Percentiles rank a stretch among this genome's conserved stretches.
These are phyloP conservation scores for Poecilia latipinna DNA, from an alignment of 2,113 vertebrate genomes.

Conservation along the genomic window DNA sequence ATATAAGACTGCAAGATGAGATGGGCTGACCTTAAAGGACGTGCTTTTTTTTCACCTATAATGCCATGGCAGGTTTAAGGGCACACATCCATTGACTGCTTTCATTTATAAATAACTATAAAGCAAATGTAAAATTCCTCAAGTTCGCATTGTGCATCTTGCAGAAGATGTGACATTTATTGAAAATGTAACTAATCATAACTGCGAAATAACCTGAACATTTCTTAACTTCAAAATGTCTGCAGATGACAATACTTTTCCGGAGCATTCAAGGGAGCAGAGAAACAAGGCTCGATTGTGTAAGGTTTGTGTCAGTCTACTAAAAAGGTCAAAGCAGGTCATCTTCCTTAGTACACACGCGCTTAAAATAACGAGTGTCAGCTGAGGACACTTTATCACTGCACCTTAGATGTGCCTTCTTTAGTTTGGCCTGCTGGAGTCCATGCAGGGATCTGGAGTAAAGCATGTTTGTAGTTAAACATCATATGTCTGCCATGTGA, in stretches of 20 bases:
- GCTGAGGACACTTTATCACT: constrained; percentile 44
- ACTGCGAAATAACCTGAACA: too few relatives aligned
- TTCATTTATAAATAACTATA: neutral
- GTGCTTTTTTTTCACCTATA: constrained; percentile 38
- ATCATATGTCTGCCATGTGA: constrained; percentile 35
- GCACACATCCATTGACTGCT: neutral
- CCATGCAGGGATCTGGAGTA: constrained; percentile 12
- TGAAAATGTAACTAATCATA: neutral
- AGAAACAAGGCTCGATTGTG: constrained; percentile 33
- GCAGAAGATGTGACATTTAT: neutral
- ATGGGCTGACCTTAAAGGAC: constrained; percentile 55
- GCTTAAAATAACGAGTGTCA: constrained; percentile 55
- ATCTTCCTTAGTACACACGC: constrained; percentile 20
- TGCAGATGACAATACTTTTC: constrained; percentile 5
- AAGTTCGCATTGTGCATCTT: neutral
- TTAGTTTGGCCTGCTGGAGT: constrained; percentile 14
- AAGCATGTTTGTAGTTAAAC: constrained; percentile 32
- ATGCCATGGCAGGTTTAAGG: constrained; percentile 56
- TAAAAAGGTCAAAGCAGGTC: constrained; percentile 56
- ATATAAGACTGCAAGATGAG: constrained; percentile 42
- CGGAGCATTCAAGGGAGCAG: constrained; percentile 22
- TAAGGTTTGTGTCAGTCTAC: constrained; percentile 43
- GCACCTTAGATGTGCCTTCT: constrained; percentile 40
- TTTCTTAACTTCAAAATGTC: neutral
- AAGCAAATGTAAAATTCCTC: neutral